These are phyloP conservation scores for Stegophylla sp. DNA, from an alignment of 2,888 invertebrate genomes.

Conservation along the genomic window DNA sequence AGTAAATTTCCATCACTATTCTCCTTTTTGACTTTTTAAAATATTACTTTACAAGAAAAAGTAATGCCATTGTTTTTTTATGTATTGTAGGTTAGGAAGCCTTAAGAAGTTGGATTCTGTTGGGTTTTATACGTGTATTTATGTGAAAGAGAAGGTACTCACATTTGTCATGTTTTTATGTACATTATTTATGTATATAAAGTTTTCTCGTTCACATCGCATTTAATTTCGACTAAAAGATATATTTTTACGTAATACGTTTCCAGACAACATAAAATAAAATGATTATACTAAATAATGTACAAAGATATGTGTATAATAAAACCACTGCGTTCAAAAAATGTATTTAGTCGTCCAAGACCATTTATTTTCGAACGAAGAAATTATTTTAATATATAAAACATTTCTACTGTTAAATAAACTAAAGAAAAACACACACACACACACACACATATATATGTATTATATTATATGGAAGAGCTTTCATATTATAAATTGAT, in stretches of 20 bases:
- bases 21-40: too few relatives aligned
- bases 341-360: conserved; percentile 7
- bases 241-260: conserved; percentile 23
- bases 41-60: too few relatives aligned
- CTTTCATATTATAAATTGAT: conserved; percentile 43
- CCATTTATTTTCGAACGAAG: conserved; percentile 27
- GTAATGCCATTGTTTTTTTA: too few relatives aligned
- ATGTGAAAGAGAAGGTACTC: background rate
- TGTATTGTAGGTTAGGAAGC: too few relatives aligned
- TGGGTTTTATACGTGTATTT: background rate
- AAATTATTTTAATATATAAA: conserved; percentile 25
- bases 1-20: too few relatives aligned
- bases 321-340: conserved; percentile 3
- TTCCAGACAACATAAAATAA: conserved; percentile 37
- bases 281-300: conserved; percentile 37
- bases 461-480: background rate
- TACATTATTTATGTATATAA: conserved; percentile 2
- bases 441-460: background rate
- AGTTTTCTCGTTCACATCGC: conserved; percentile 12
- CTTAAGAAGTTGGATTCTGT: too few relatives aligned
- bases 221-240: conserved; percentile 20
- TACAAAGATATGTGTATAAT: background rate
- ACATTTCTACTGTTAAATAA: conserved; percentile 30
- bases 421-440: background rate
- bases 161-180: conserved; percentile 1